Evolutionary conservation across 2,797 vertebrate genomes (phyloP), one percentile per base, ranked within the genome.

Genomic region (Phrynocephalus vlangalii): DNA sequence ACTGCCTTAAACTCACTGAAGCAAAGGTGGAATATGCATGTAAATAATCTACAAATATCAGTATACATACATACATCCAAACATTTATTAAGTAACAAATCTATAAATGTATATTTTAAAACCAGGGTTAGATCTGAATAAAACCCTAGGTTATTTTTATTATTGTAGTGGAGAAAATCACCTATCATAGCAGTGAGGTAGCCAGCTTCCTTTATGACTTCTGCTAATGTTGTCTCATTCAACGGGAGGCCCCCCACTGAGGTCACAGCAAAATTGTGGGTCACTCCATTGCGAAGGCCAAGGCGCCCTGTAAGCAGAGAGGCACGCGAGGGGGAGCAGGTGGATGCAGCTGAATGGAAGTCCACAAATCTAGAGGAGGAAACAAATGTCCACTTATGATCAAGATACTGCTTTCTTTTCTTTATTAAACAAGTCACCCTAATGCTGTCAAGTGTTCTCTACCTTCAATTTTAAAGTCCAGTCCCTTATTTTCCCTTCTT

Each of bases 321-420:
- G 28, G 99, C 99, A 0, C 99, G 97, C 48, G 99, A 99, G 0
- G 99, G 99, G 0, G 99, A 99, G 94, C 99, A 99, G 22, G 98
- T 99, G 24, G 99, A 99, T 0, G 99, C 98, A 0, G 98, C 98
- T 0, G 99, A 97, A 83, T 99, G 99, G 94, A 99, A 99, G 90
- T 99, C 98, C 92, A 97, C 97, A 3, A 99, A 97, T 92, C 99
- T 99, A 93, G 18, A 24, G 6, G 10, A 20, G 83, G 77, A 24
- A n/a, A 60, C 0, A 48, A 38, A 68, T 0, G 20, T 50, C 70
- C 18, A 67, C 15, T 26, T 52, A 28, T 70, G 38, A 68, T 44
- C 76, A 24, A 76, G 5, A 10, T 5, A 6, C 18, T 68, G 48
- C 16, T 38, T 18, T 56, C 15, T 2, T 38, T 63, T 13, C 16